A percentile compares a stretch with the other conserved stretches of the same genome.
Evolutionary conservation across 53 echinoderm and acorn worm species (phyloP).

Genomic region (Paelopatides confundens): DNA sequence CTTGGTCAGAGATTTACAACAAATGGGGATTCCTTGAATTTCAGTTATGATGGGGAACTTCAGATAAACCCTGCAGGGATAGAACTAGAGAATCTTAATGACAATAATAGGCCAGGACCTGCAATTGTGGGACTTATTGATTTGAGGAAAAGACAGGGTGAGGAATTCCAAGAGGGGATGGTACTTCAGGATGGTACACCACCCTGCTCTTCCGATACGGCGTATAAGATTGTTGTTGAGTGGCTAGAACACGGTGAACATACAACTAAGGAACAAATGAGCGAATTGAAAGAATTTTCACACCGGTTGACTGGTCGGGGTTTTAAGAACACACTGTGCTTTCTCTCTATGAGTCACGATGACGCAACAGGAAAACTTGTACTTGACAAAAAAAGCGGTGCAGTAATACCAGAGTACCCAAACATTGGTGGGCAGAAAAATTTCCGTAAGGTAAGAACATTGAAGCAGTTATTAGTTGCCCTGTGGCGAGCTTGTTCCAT

Average conservation of each 20-base stretch:
- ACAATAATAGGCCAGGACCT: constrained; percentile 69
- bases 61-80: constrained; percentile 70
- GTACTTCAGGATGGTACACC: constrained; percentile 81
- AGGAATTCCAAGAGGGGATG: constrained; percentile 67
- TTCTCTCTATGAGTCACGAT: constrained; percentile 82
- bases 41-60: constrained; percentile 72
- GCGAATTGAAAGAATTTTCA: constrained; percentile 60
- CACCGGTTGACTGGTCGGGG: constrained; percentile 60
- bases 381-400: constrained; percentile 65
- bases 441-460: constrained; percentile 43
- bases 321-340: constrained; percentile 73
- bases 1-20: constrained; percentile 76
- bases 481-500: too few species aligned
- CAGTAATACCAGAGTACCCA: constrained; percentile 75
- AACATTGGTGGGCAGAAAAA: constrained; percentile 64
- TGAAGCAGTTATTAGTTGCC: too few species aligned
- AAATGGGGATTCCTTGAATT: constrained; percentile 82
- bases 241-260: constrained; percentile 38
- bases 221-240: constrained; percentile 67
- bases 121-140: constrained; percentile 76
- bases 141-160: constrained; percentile 57
- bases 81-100: constrained; percentile 35
- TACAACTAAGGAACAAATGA: background rate
- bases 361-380: constrained; percentile 55
- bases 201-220: constrained; percentile 65